Base-by-base conservation (phyloP, 2,113 vertebrate species). In the Tyrannus savana region DNA sequence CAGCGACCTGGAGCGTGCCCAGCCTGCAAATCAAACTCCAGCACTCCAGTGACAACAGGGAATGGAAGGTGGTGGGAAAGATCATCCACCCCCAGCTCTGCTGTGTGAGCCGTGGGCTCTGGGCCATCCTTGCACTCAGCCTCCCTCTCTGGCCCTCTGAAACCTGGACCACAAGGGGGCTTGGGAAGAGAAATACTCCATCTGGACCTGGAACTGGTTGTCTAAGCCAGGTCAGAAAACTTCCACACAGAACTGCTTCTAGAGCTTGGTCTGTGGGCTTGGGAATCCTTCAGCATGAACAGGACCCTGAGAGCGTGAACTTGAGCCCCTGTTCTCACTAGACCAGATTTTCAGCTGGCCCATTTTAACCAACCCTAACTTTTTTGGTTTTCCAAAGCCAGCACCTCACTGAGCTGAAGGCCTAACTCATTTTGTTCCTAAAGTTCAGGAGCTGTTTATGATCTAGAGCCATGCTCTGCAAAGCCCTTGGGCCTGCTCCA, bases 101-200 rank as follows among this genome's bases (percentile, higher is more conserved):
- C 37, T 0, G 0, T 59, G 56, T 37, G 17, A 71, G 50, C 42
- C 0, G 0, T 13, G 60, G 56, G 79, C 59, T n/a, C 64, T 49
- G 85, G 46, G 49, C 44, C 23, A 3, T 33, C 5, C 58, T 74
- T 78, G 80, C 10, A 3, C 27, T 86, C 58, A 19, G 67, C 14
- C 19, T 88, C 31, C 6, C 12, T 8, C 0, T 53, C 50, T 50
- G 56, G 16, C 58, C 30, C 18, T 52, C 73, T 76, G 63, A 56
- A 74, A 1, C 41, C 28, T 35, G 59, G 35, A 50, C 14, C 81
- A 59, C 73, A 77, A 66, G 27, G 35, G 42, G 42, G 14, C 39
- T 75, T 56, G 33, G 52, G 42, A 67, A 47, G 35, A 94, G 73
- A 52, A 83, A 37, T 19, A 44, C n/a, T 6, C 74, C 25, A 0